Evolutionary conservation across 2,113 vertebrate species (phyloP).

Genomic region (Trachemys scripta): DNA sequence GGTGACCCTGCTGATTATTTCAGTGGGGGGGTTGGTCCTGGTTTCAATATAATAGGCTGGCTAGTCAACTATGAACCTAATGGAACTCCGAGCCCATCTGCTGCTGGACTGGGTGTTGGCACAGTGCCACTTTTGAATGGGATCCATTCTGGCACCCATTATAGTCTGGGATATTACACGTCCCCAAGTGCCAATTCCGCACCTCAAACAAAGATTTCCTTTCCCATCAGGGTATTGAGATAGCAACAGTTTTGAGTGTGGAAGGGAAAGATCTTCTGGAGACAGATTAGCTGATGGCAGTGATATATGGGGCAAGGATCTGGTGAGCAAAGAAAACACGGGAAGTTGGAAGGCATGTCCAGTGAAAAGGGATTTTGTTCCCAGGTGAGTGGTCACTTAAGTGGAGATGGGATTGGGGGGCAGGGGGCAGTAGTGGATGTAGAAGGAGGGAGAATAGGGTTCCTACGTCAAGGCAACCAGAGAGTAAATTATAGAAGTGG

Average conservation of each 20-base stretch:
- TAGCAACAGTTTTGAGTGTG: not conserved
- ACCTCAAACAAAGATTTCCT: not conserved
- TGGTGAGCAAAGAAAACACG: not conserved
- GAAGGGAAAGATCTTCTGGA: not conserved
- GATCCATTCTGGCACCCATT: not conserved
- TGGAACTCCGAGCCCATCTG: not conserved
- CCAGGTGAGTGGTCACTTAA: not conserved
- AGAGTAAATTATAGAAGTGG: not conserved
- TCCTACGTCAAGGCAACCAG: not conserved
- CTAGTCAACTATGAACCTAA: not conserved
- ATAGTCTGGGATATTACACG: not conserved
- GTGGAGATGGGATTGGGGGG: not conserved
- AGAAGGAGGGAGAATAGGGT: not conserved
- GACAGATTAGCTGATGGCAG: not conserved
- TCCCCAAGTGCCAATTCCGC: not conserved
- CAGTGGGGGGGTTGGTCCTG: not conserved
- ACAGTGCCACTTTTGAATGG: not conserved
- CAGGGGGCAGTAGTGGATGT: not conserved
- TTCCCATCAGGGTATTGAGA: not conserved
- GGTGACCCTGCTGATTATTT: rapidly evolving
- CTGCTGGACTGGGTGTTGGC: not conserved
- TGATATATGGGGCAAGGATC: not conserved
- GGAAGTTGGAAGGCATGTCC: not conserved
- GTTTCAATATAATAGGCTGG: not conserved
- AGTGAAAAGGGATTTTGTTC: not conserved